Evolutionary conservation across 2,888 invertebrate species (phyloP).

Genomic region (Clusia tigrina): DNA sequence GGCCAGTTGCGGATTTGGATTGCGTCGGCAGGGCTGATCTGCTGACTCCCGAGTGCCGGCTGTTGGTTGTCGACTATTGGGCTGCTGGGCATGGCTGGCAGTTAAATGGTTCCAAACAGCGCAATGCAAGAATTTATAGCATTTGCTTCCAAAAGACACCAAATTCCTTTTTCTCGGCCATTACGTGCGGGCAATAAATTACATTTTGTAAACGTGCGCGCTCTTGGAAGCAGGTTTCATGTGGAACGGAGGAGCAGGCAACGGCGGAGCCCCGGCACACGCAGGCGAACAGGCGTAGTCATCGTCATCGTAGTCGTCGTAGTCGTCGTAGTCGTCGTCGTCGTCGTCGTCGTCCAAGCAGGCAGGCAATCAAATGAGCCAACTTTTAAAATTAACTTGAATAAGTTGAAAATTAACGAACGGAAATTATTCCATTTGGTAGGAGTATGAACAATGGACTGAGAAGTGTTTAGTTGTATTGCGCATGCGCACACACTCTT

Average conservation of each 20-base stretch:
- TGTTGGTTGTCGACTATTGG: neutral
- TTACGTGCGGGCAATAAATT: slow-evolving; percentile 15
- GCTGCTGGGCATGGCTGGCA: slow-evolving; percentile 22
- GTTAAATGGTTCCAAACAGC: slow-evolving; percentile 43
- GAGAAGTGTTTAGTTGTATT: neutral
- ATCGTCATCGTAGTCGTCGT: too few species aligned
- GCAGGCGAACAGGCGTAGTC: too few species aligned
- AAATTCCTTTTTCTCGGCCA: slow-evolving; percentile 37
- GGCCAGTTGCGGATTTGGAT: neutral
- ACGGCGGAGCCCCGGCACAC: too few species aligned
- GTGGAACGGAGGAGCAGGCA: neutral
- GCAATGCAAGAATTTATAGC: slow-evolving; percentile 53
- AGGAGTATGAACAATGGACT: neutral
- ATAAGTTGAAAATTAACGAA: too few species aligned
- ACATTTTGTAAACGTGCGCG: slow-evolving; percentile 1
- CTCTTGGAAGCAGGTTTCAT: neutral
- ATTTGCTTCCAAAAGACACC: slow-evolving; percentile 52
- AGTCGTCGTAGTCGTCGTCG: too few species aligned
- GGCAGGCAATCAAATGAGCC: too few species aligned
- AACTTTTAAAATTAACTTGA: too few species aligned
- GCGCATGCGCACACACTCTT: slow-evolving; percentile 19
- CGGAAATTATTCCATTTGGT: neutral
- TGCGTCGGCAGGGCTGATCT: neutral
- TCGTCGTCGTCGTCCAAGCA: too few species aligned
- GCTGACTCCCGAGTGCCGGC: too few species aligned